Percentiles rank a stretch among this genome's conserved stretches.
These are phyloP conservation scores for Lacerta viridis DNA, from an alignment of 2,797 vertebrate genomes.

Conservation along the genomic window DNA sequence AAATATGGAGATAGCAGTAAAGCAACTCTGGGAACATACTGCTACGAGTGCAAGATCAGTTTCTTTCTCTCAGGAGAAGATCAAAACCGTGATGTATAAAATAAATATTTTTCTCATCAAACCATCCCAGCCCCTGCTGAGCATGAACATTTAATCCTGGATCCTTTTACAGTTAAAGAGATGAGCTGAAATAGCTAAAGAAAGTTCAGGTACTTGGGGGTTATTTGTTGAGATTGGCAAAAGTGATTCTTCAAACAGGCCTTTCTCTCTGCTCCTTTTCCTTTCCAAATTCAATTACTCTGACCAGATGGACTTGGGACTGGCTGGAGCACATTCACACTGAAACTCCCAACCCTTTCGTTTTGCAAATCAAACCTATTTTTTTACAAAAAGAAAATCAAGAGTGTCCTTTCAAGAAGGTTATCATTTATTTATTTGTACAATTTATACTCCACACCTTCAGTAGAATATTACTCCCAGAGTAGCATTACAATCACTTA, in stretches of 20 bases:
- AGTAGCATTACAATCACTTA: neutral
- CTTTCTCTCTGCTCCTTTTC: neutral
- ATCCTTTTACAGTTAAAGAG: constrained; percentile 59
- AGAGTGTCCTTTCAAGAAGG: neutral
- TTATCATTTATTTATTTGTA: neutral
- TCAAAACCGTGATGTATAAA: constrained; percentile 63
- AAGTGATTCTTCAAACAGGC: constrained; percentile 37
- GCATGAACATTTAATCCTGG: constrained; percentile 67
- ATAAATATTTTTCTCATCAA: constrained; percentile 61
- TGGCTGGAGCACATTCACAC: neutral
- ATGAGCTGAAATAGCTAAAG: constrained; percentile 60
- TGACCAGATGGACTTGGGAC: constrained; percentile 22
- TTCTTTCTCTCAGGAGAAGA: constrained; percentile 51
- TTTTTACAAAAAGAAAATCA: constrained; percentile 54
- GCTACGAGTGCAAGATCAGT: constrained; percentile 11
- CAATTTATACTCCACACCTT: neutral
- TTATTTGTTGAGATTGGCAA: constrained; percentile 63
- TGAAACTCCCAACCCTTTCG: constrained; percentile 55
- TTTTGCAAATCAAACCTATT: constrained; percentile 41
- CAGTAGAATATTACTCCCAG: neutral
- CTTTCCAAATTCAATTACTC: constrained; percentile 43
- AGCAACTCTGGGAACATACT: constrained; percentile 31
- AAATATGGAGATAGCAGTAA: constrained; percentile 35
- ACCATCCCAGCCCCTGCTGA: constrained; percentile 53
- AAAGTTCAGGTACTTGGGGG: constrained; percentile 54